Evolutionary conservation across 2,888 invertebrate genomes (phyloP), one percentile per base, ranked within the genome.

Genomic region (Dioctria linearis): DNA sequence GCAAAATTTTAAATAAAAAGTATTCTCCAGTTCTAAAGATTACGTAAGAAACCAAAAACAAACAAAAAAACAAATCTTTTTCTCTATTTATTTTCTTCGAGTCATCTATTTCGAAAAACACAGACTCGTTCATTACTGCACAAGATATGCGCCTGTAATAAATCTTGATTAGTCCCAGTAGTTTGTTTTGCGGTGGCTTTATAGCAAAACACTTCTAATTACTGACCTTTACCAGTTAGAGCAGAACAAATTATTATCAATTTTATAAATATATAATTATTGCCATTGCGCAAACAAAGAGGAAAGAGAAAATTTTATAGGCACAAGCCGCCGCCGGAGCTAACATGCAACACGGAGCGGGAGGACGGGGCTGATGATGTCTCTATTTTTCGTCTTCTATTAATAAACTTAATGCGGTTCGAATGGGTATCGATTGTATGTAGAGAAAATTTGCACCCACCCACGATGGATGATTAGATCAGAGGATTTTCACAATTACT

Each of bases 161-260:
- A 25, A 25, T 25, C 25, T 25, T 25, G 25, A 25, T 25, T 25
- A 25, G 25, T 25, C 1, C 25, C 25, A 25, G 25, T 25, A 25
- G 1, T 25, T 25, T 25, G 25, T 25, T 25, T 51, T 51, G 11
- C 11, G 51, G 6, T 8, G 49, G 25, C 67, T 43, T 43, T 46
- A 67, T 46, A 25, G 46, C 67, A 42, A n/a, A 67, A 67, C 25
- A 46, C 67, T 13, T 61, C 8, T 11, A 63, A 37, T 37, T 65
- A 42, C 11, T 42, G 42, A 42, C 65, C 11, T 65, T 13, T 65
- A 65, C 42, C n/a, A 40, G 9, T 4, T 65, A 42, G n/a, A 65
- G 65, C 42, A 42, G 40, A 25, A 25, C 37, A 40, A 63, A 39
- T 5, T 63, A 40, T 40, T 25, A 25, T 25, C 25, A 25, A 25